These are phyloP conservation scores for Drosophila setifemur DNA, from an alignment of 1,140 invertebrate species.

Conservation along the genomic window DNA sequence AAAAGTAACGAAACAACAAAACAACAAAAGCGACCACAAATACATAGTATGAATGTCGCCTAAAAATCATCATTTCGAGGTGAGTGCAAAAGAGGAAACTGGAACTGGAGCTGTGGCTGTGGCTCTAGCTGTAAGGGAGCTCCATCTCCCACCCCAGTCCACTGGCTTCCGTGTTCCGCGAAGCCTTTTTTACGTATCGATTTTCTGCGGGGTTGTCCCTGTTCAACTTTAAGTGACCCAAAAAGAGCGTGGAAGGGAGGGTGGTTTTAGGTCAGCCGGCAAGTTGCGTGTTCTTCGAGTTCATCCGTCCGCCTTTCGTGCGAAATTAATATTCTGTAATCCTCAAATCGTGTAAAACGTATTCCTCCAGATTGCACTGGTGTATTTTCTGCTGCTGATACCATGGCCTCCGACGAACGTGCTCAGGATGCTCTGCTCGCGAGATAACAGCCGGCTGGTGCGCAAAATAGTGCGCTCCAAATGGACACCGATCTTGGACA, in stretches of 20 bases:
- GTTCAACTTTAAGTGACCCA: slow-evolving; percentile 67
- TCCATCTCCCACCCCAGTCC: slow-evolving; percentile 2
- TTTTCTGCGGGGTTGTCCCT: slow-evolving; percentile 50
- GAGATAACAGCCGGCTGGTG: slow-evolving; percentile 94
- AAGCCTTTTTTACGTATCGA: slow-evolving; percentile 49
- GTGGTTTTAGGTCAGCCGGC: slow-evolving; percentile 51
- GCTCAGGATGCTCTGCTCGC: slow-evolving; percentile 92
- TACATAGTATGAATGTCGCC: slow-evolving; percentile 87
- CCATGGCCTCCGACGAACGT: slow-evolving; percentile 93
- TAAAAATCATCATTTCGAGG: slow-evolving; percentile 89
- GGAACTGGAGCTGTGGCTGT: too few relatives aligned
- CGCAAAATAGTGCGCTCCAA: slow-evolving; percentile 94
- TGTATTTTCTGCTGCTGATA: slow-evolving; percentile 84
- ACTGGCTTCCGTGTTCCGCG: not conserved
- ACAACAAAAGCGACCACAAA: slow-evolving; percentile 30
- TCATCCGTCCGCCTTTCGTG: slow-evolving; percentile 7
- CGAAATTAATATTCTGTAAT: slow-evolving; percentile 1
- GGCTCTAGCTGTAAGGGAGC: too few relatives aligned
- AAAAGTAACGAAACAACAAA: slow-evolving; percentile 13
- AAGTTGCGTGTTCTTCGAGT: slow-evolving; percentile 26
- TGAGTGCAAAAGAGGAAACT: too few relatives aligned
- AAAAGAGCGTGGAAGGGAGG: slow-evolving; percentile 35
- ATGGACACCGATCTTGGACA: slow-evolving; percentile 93
- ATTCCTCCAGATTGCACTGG: slow-evolving; percentile 61
- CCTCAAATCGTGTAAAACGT: not conserved